Evolutionary conservation across 2,113 vertebrate species (phyloP), one percentile per base, ranked within the genome.

Genomic region (Pachypanchax playfairii): DNA sequence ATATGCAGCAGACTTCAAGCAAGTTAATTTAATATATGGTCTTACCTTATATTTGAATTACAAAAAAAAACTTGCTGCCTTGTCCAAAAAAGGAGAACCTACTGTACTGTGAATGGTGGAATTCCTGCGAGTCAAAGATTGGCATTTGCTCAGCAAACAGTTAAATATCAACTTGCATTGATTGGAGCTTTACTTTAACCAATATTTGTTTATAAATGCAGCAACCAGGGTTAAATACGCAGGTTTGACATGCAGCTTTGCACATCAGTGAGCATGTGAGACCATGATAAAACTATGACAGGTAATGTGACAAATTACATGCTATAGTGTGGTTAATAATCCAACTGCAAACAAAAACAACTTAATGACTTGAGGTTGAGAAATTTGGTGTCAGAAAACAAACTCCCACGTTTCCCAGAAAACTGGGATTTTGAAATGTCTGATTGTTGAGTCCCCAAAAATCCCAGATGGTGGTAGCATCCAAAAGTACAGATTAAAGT

Each of bases 141-240:
- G 90, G 80, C 80, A 85, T 24, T 80, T 59, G 69, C 81, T 69
- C 85, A 84, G 85, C 63, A 72, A 78, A 60, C 77, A 62, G 92
- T 93, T 92, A 93, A 90, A 91, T 70, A 89, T 91, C 89, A 93
- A 93, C 91, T 87, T 79, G 29, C 74, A 93, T 93, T 91, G 91
- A 93, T 92, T 70, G 77, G 85, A 66, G 76, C 84, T 80, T 86
- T 64, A 70, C 87, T 71, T 80, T 83, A 83, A 74, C 80, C 82
- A 75, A 80, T 78, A 83, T 83, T 85, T 89, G 81, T 88, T 84
- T 81, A 82, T 83, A 84, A 87, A 81, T 80, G 86, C 41, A 76
- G 73, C 82, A 73, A 66, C 35, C 54, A 18, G 61, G 66, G 66
- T 83, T 80, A 85, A 88, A 88, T 75, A 69, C 43, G 44, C 24